Conservation (phyloP, 2,113 vertebrate genomes). For the Sarotherodon lohbergeri region DNA sequence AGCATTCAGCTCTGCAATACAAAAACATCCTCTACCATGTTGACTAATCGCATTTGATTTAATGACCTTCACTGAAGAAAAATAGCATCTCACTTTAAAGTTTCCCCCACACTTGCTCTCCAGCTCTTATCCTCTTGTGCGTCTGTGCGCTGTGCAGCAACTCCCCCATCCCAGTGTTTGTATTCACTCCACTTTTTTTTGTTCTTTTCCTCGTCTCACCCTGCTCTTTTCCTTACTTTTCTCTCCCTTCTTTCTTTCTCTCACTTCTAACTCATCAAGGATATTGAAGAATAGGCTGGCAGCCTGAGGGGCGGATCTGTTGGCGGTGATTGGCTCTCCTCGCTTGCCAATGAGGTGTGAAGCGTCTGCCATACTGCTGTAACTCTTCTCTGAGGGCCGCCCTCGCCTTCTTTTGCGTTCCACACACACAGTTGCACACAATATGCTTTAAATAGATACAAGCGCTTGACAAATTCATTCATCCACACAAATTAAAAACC, state of each 20-base stretch:
- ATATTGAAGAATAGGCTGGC: slow-evolving; percentile 30
- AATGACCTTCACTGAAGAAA: slow-evolving; percentile 33
- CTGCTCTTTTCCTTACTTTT: slow-evolving; percentile 1
- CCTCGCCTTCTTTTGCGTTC: background rate
- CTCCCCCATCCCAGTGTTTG: background rate
- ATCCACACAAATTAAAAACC: background rate
- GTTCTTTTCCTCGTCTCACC: slow-evolving; percentile 2
- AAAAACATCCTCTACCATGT: slow-evolving; percentile 22
- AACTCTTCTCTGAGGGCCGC: slow-evolving; percentile 52
- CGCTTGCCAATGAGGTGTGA: slow-evolving; percentile 67
- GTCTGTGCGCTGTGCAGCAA: background rate
- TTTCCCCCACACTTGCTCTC: background rate
- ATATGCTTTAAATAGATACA: slow-evolving; percentile 8
- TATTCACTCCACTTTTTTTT: slow-evolving; percentile 11
- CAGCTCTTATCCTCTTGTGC: background rate
- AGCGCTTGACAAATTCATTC: slow-evolving; percentile 7
- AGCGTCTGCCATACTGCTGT: slow-evolving; percentile 47
- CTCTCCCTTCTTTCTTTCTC: background rate
- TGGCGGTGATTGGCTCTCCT: slow-evolving; percentile 50
- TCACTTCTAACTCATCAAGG: slow-evolving; percentile 10
- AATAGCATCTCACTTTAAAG: slow-evolving; percentile 21
- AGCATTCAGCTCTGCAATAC: background rate
- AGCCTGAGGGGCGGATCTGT: slow-evolving; percentile 59
- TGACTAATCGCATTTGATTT: slow-evolving; percentile 46
- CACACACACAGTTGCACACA: background rate